Percentiles rank a stretch among this genome's conserved stretches.
These are phyloP conservation scores for Enteromius paludinosus DNA, from an alignment of 2,797 vertebrate genomes.

Conservation along the genomic window DNA sequence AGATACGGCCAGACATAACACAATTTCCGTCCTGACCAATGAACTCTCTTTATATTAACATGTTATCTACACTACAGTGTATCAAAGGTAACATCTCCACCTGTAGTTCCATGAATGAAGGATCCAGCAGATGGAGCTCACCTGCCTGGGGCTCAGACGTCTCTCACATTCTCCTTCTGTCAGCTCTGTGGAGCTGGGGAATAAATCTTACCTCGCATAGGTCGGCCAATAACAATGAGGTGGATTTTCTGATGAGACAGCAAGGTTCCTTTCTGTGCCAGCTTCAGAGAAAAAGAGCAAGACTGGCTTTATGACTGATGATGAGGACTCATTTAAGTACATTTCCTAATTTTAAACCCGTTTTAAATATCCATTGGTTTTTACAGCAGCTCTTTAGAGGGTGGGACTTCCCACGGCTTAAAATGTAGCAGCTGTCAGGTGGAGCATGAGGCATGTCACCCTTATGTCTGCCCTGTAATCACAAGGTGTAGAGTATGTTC, in stretches of 20 bases:
- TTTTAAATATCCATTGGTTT: slow-evolving; percentile 10
- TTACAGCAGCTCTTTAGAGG: slow-evolving; percentile 29
- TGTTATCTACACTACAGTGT: not conserved
- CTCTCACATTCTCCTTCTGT: slow-evolving; percentile 38
- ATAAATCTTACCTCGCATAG: slow-evolving; percentile 59
- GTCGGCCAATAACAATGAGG: slow-evolving; percentile 51
- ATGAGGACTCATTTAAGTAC: not conserved
- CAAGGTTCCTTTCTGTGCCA: slow-evolving; percentile 22
- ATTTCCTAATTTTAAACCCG: slow-evolving; percentile 1
- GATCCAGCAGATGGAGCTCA: slow-evolving; percentile 57
- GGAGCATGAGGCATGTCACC: not conserved
- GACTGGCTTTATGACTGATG: slow-evolving; percentile 3
- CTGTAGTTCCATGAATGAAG: not conserved
- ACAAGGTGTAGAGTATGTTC: not conserved
- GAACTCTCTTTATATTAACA: not conserved
- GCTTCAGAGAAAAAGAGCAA: slow-evolving; percentile 16
- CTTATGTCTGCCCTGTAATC: not conserved
- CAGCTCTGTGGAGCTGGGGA: slow-evolving; percentile 39
- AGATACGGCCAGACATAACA: not conserved
- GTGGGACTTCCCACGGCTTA: slow-evolving; percentile 8
- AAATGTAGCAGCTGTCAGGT: slow-evolving; percentile 4
- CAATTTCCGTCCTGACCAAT: not conserved
- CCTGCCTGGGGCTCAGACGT: slow-evolving; percentile 21
- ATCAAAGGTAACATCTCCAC: not conserved
- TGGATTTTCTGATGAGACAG: slow-evolving; percentile 53